Evolutionary conservation across 2,113 vertebrate genomes (phyloP).

Genomic region (Nipponia nippon): DNA sequence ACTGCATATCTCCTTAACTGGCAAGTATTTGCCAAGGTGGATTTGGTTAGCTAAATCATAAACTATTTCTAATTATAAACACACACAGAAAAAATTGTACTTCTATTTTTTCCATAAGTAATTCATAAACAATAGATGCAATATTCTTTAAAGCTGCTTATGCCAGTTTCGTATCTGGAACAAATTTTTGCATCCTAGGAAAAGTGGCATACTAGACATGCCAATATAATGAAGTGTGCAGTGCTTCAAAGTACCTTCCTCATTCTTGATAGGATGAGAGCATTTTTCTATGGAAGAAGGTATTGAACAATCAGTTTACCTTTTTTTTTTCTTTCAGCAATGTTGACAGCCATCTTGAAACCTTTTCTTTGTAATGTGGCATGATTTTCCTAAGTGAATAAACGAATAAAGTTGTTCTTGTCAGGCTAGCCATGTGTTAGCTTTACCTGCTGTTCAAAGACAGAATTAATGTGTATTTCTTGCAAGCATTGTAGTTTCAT

Average conservation of each 20-base stretch:
- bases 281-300: not conserved
- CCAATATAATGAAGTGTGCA: not conserved
- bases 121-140: not conserved
- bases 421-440: not conserved
- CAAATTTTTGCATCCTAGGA: not conserved
- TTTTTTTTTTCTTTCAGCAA: not conserved
- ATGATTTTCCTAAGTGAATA: not conserved
- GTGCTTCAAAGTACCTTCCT: not conserved
- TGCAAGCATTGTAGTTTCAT: not conserved
- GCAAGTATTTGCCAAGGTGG: not conserved
- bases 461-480: not conserved
- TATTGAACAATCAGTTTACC: not conserved
- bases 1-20: not conserved
- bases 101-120: not conserved
- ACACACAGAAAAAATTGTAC: not conserved
- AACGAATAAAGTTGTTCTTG: not conserved
- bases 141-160: not conserved
- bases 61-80: not conserved
- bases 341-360: not conserved
- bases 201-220: not conserved
- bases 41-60: not conserved
- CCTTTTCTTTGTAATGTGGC: not conserved
- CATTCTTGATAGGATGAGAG: not conserved
- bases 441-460: not conserved
- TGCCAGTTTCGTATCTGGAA: not conserved